Conservation (phyloP, 2,888 invertebrate genomes). For the Eulithis prunata region DNA sequence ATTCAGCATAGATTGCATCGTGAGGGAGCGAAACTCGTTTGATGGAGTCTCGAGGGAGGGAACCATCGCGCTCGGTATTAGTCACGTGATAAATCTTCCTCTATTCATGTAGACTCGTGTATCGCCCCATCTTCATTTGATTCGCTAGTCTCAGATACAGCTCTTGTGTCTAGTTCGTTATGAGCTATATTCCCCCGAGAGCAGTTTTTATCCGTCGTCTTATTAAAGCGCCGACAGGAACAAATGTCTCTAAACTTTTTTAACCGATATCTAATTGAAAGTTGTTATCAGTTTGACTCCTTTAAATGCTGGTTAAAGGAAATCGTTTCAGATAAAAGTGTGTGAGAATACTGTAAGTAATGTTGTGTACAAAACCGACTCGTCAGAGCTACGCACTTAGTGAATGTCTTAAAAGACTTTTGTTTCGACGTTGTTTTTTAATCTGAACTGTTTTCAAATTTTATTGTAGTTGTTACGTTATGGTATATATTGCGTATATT, state of each 20-base stretch:
- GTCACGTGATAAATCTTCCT: slow-evolving; percentile 83
- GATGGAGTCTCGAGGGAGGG: slow-evolving; percentile 80
- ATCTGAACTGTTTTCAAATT: no score
- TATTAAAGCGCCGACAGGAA: slow-evolving; percentile 42
- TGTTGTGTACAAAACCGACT: neutral
- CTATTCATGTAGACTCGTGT: slow-evolving; percentile 55
- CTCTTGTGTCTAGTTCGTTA: slow-evolving; percentile 62
- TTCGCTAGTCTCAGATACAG: slow-evolving; percentile 34
- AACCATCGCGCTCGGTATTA: slow-evolving; percentile 79
- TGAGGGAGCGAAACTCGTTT: slow-evolving; percentile 83
- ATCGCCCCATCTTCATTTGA: slow-evolving; percentile 55
- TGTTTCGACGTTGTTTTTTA: neutral
- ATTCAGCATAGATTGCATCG: slow-evolving; percentile 85
- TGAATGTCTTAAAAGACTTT: neutral
- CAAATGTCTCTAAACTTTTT: slow-evolving; percentile 42
- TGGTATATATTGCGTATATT: no score
- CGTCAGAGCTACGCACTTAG: neutral
- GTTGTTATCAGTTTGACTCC: slow-evolving; percentile 39
- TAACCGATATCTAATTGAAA: slow-evolving; percentile 42
- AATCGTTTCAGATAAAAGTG: slow-evolving; percentile 28
- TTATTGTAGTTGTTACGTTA: no score
- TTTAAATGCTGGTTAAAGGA: slow-evolving; percentile 27
- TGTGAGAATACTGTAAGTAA: slow-evolving; percentile 23
- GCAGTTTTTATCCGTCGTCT: slow-evolving; percentile 62
- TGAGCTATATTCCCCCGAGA: slow-evolving; percentile 68